Percentiles rank a stretch among this genome's conserved stretches.
These are phyloP conservation scores for Neosilurus hyrtlii DNA, from an alignment of 2,797 vertebrate genomes.

Conservation along the genomic window DNA sequence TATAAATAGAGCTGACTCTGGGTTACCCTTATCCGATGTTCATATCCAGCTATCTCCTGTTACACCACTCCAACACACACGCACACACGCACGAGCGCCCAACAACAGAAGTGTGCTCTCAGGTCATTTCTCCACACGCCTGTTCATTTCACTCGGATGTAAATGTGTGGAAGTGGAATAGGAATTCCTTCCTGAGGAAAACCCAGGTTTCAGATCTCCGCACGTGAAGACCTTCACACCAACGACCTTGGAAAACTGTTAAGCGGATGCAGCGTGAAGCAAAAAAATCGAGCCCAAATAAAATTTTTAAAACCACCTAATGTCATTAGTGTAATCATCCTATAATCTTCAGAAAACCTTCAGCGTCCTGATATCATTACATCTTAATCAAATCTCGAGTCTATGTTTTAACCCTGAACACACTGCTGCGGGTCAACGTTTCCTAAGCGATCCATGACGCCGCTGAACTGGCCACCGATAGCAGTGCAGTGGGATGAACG, in stretches of 20 bases:
- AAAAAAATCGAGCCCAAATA: too few species aligned
- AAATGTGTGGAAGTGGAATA: background rate
- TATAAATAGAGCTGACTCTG: conserved; percentile 55
- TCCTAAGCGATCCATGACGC: background rate
- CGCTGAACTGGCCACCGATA: background rate
- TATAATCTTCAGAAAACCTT: background rate
- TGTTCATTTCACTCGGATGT: background rate
- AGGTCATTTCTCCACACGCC: background rate
- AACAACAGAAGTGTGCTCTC: background rate
- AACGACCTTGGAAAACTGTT: background rate
- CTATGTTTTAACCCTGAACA: too few species aligned
- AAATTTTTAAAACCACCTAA: too few species aligned
- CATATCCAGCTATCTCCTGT: conserved; percentile 57
- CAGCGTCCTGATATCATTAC: background rate
- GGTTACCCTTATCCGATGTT: conserved; percentile 50
- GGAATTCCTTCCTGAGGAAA: too few species aligned
- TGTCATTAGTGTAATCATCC: too few species aligned
- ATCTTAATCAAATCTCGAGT: background rate
- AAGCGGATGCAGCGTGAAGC: background rate
- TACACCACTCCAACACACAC: conserved; percentile 35
- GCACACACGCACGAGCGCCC: background rate
- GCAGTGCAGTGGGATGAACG: background rate
- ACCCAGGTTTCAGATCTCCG: background rate
- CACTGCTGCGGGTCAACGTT: background rate
- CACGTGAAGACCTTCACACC: background rate